Percentiles rank a stretch among this genome's conserved stretches.
These are phyloP conservation scores for Coregonus suidteri DNA, from an alignment of 2,797 vertebrate species.

Conservation along the genomic window DNA sequence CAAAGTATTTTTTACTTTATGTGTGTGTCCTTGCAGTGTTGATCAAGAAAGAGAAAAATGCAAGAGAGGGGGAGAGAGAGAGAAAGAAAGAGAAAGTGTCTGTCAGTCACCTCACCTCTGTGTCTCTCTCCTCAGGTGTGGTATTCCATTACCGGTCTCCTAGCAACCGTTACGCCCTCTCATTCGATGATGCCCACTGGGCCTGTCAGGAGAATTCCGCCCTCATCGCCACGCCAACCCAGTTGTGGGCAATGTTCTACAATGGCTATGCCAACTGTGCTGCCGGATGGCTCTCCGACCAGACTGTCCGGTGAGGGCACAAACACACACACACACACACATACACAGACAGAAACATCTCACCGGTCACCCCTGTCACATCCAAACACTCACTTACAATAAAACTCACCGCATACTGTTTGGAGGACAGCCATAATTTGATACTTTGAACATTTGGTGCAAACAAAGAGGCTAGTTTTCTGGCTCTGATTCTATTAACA, in stretches of 20 bases:
- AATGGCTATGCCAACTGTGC: constrained; percentile 92
- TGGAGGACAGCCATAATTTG: neutral
- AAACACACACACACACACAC: constrained; percentile 10
- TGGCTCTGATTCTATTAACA: neutral
- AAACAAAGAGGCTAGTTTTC: neutral
- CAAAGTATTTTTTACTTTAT: neutral
- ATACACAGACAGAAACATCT: neutral
- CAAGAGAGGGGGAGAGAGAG: neutral
- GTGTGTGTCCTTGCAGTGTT: constrained; percentile 2
- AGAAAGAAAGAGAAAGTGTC: neutral
- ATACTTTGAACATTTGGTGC: neutral
- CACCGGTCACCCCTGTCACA: neutral
- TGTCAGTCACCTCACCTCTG: neutral
- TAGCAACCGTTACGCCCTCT: constrained; percentile 80
- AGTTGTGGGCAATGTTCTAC: constrained; percentile 89
- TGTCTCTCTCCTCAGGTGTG: constrained; percentile 74
- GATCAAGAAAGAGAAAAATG: neutral
- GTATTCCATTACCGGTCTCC: constrained; percentile 89
- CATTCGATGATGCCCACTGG: constrained; percentile 79
- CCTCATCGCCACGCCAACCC: constrained; percentile 80
- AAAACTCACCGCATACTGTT: neutral
- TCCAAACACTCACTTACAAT: neutral
- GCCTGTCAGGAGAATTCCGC: constrained; percentile 87
- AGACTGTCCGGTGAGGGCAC: constrained; percentile 85
- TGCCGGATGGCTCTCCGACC: constrained; percentile 91